These are phyloP conservation scores for Pangasius djambal DNA, from an alignment of 2,797 vertebrate genomes.

Conservation along the genomic window DNA sequence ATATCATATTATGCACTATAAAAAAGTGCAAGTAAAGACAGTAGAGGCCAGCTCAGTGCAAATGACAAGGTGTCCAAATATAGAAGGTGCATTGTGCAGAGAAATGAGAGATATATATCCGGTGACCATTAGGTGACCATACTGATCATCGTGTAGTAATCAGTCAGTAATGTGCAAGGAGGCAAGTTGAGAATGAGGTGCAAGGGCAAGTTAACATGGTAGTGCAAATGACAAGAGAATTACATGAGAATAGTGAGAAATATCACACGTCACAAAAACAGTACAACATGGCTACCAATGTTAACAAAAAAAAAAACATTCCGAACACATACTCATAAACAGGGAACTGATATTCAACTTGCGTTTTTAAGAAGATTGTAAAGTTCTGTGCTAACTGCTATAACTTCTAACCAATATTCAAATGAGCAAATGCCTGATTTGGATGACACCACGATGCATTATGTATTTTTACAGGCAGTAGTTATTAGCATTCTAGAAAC, in stretches of 20 bases:
- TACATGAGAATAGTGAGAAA: slow-evolving; percentile 14
- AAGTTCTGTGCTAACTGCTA: not conserved
- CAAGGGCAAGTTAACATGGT: no score
- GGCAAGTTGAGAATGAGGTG: no score
- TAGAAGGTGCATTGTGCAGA: no score
- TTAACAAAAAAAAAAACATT: not conserved
- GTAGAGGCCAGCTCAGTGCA: no score
- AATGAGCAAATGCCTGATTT: not conserved
- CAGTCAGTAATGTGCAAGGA: no score
- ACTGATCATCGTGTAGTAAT: no score
- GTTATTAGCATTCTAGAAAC: not conserved
- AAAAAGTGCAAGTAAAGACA: no score
- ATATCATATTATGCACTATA: no score
- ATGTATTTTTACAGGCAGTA: not conserved
- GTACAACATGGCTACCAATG: not conserved
- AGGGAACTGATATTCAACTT: not conserved
- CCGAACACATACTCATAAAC: not conserved
- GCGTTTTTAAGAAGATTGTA: no score
- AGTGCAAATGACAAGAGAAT: not conserved
- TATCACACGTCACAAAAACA: not conserved
- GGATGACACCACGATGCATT: not conserved
- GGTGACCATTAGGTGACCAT: no score
- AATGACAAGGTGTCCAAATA: no score
- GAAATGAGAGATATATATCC: no score
- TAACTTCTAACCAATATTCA: not conserved